phyloP scores from a whole-genome alignment of 2,113 vertebrate genomes.

The Aythya baeri region DNA sequence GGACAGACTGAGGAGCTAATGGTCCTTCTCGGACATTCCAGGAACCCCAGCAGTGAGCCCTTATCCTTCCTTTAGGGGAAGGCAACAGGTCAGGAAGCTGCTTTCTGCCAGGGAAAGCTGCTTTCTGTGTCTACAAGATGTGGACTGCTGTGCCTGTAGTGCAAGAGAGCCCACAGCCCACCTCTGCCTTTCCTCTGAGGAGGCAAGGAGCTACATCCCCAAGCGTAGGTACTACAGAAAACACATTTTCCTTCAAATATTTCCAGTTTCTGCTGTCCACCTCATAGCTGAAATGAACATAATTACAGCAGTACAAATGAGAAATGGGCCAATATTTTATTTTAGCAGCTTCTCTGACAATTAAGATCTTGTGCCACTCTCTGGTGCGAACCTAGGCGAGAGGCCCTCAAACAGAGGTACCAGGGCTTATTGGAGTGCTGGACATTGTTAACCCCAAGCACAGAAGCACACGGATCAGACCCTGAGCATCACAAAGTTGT shows the following conservation, averaged over 20 bases:
- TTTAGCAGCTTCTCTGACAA: background rate
- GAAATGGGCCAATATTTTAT: background rate
- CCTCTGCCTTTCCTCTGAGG: background rate
- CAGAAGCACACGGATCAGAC: background rate
- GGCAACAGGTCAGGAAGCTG: accelerated
- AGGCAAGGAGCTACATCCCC: background rate
- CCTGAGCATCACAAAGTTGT: background rate
- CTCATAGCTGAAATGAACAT: background rate
- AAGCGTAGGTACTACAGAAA: background rate
- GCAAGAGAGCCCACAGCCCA: background rate
- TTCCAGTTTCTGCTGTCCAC: background rate
- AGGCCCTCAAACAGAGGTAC: background rate
- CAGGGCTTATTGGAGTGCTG: background rate
- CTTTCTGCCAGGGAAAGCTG: background rate
- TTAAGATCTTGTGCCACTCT: background rate
- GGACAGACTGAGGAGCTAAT: background rate
- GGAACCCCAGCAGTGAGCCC: background rate
- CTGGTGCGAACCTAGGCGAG: background rate
- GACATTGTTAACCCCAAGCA: background rate
- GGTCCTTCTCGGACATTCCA: background rate
- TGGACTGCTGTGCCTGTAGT: background rate
- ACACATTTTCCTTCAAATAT: background rate
- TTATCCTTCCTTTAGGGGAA: background rate
- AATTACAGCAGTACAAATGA: background rate
- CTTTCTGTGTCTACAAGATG: background rate